Conservation (phyloP, 2,113 vertebrate genomes). For the Pseudorectes ferrugineus region DNA sequence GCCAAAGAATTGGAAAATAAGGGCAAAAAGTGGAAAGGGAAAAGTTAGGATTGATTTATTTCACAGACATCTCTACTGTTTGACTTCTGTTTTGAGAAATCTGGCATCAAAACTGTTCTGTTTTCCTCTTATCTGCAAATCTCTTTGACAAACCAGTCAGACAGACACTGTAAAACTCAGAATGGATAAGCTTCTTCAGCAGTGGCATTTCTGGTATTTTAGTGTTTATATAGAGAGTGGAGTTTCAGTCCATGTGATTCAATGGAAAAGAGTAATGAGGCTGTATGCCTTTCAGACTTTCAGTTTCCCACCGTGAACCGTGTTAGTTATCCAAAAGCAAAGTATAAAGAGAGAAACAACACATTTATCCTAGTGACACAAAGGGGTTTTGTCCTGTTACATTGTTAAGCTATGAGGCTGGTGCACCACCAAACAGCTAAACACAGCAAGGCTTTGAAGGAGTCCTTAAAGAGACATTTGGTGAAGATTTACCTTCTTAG, state of each 20-base stretch:
- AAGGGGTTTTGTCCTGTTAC: not conserved
- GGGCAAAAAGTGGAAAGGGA: not conserved
- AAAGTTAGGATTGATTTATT: conserved; percentile 13
- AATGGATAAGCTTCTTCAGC: conserved; percentile 24
- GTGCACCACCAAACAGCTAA: not conserved
- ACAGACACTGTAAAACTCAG: conserved; percentile 16
- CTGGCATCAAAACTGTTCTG: not conserved
- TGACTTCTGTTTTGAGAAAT: not conserved
- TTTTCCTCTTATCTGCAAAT: conserved; percentile 39
- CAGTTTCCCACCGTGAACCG: not conserved
- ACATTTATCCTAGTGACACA: not conserved
- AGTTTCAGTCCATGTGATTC: not conserved
- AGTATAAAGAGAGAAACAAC: not conserved
- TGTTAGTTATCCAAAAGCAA: not conserved
- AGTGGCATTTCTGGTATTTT: conserved; percentile 56
- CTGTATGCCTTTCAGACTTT: not conserved
- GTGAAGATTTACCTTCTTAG: not conserved
- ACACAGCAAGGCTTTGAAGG: not conserved
- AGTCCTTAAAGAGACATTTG: not conserved
- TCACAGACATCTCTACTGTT: not conserved
- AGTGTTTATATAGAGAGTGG: not conserved
- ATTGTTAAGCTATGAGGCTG: not conserved
- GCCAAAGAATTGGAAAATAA: not conserved
- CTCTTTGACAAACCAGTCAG: conserved; percentile 31
- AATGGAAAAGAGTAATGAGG: not conserved